Conservation (phyloP, 1,140 invertebrate genomes). For the Acromyrmex heyeri region DNA sequence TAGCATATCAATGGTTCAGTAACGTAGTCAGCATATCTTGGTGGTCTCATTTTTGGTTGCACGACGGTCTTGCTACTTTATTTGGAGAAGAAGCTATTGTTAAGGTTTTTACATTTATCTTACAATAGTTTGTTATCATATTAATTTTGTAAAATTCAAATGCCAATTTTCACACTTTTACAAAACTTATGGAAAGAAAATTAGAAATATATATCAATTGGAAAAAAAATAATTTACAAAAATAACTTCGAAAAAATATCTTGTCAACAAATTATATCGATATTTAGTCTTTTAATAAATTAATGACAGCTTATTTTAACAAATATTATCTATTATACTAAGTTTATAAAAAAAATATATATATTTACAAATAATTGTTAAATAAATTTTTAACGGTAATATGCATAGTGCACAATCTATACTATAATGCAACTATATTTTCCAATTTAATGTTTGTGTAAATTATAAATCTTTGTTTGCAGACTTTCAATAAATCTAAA, state of each 20-base stretch:
- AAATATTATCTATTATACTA: neutral
- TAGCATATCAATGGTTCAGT: conserved; percentile 89
- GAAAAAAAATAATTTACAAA: no score
- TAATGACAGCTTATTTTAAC: no score
- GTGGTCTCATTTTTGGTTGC: conserved; percentile 90
- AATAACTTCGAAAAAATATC: no score
- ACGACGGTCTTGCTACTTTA: conserved; percentile 90
- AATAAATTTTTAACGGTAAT: neutral
- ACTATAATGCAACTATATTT: no score
- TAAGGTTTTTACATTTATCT: conserved; percentile 80
- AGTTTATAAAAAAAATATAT: neutral
- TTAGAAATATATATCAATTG: no score
- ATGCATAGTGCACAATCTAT: neutral
- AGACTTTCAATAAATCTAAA: neutral
- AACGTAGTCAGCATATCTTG: conserved; percentile 88
- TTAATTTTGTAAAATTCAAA: no score
- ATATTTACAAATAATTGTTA: neutral
- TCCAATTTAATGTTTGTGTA: neutral
- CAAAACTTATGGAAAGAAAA: no score
- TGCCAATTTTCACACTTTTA: no score
- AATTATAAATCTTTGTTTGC: neutral
- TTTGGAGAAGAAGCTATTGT: conserved; percentile 90
- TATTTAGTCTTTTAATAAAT: no score
- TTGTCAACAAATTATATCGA: no score
- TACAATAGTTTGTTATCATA: no score